Evolutionary conservation across 2,113 vertebrate species (phyloP).

Genomic region (Neoarius graeffei): DNA sequence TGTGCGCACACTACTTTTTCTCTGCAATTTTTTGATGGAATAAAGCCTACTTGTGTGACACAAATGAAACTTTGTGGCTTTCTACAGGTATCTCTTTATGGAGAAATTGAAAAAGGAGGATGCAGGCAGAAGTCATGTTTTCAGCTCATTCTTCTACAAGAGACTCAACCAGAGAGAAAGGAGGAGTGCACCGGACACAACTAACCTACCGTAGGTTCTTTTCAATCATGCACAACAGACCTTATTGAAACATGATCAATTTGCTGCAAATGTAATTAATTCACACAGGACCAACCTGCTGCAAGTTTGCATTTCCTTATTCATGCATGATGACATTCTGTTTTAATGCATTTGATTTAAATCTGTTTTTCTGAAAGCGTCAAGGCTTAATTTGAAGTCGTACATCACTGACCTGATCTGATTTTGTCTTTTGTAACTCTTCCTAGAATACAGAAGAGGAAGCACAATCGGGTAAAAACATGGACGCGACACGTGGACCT

Average conservation of each 20-base stretch:
- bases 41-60: too few relatives aligned
- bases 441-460: constrained; percentile 88
- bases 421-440: background rate
- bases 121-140: constrained; percentile 91
- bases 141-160: constrained; percentile 99
- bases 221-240: background rate
- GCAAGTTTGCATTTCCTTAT: background rate
- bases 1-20: too few relatives aligned
- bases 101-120: constrained; percentile 93
- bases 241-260: background rate
- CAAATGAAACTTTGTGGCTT: background rate
- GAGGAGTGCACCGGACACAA: constrained; percentile 79
- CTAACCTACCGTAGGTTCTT: constrained; percentile 87
- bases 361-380: background rate
- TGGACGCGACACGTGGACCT: constrained; percentile 98
- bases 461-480: constrained; percentile 94
- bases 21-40: too few relatives aligned
- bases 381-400: background rate
- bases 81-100: constrained; percentile 88
- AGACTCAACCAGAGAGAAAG: constrained; percentile 95
- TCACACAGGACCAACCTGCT: background rate
- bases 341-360: background rate
- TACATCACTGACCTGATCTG: background rate
- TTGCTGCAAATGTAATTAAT: background rate
- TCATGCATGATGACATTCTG: background rate